phyloP scores from a whole-genome alignment of 2,113 vertebrate genomes.

The Ceyx margarethae region DNA sequence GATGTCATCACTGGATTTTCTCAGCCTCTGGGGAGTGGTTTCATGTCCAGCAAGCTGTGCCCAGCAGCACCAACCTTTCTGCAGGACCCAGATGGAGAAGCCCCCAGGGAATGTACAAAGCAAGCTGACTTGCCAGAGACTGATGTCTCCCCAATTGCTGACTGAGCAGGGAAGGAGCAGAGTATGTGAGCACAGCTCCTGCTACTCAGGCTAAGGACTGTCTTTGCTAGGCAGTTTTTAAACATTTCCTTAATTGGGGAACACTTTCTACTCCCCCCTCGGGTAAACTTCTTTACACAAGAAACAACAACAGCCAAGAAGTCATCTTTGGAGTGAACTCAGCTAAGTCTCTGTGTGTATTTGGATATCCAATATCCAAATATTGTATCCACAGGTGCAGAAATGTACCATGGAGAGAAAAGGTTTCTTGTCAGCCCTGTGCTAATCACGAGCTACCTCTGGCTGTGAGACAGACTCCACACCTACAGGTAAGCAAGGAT shows the following conservation, averaged over 20 bases:
- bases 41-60: not conserved
- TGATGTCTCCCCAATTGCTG: not conserved
- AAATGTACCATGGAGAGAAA: not conserved
- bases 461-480: not conserved
- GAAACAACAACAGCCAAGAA: not conserved
- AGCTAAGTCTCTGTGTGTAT: not conserved
- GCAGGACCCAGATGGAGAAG: not conserved
- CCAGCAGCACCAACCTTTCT: not conserved
- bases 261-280: too few species aligned
- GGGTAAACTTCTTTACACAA: not conserved
- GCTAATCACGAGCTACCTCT: not conserved
- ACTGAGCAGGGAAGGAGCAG: not conserved
- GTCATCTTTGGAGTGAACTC: not conserved
- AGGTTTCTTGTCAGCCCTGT: not conserved
- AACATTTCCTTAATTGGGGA: not conserved
- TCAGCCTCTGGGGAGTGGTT: not conserved
- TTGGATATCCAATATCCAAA: not conserved
- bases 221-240: not conserved
- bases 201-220: not conserved
- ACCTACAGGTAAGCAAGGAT: not conserved
- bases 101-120: not conserved
- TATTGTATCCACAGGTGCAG: rapidly evolving
- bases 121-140: not conserved
- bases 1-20: not conserved
- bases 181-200: not conserved